Percentiles rank a stretch among this genome's conserved stretches.
Conservation (phyloP, 2,888 invertebrate species). For the Chalcosyrphus nemorum region DNA sequence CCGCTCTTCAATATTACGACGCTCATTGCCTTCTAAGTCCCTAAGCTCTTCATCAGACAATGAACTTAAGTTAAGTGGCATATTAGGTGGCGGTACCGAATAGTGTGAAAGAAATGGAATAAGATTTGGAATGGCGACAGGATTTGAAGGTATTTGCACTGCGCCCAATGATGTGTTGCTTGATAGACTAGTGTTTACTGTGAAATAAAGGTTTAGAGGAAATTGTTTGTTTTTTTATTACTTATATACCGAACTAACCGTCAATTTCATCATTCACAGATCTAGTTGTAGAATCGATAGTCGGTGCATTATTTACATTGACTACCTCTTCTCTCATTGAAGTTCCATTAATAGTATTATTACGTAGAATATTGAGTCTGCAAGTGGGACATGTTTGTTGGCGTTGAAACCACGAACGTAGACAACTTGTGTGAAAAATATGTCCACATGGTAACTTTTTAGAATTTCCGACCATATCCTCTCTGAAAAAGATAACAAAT, state of each 20-base stretch:
- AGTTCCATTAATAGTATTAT: slow-evolving; percentile 79
- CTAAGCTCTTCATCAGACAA: slow-evolving; percentile 92
- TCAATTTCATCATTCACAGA: slow-evolving; percentile 47
- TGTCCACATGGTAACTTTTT: slow-evolving; percentile 99
- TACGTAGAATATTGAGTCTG: slow-evolving; percentile 90
- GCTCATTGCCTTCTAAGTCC: slow-evolving; percentile 93
- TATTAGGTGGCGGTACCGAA: slow-evolving; percentile 87
- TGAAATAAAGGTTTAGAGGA: not conserved
- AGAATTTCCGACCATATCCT: slow-evolving; percentile 88
- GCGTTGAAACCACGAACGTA: slow-evolving; percentile 99
- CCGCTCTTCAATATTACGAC: slow-evolving; percentile 94
- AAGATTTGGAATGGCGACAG: slow-evolving; percentile 83
- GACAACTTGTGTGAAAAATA: slow-evolving; percentile 98
- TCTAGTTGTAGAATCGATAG: slow-evolving; percentile 62
- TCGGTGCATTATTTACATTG: slow-evolving; percentile 73
- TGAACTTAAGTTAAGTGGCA: slow-evolving; percentile 88
- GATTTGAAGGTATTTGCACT: slow-evolving; percentile 79
- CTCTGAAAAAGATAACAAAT: slow-evolving; percentile 81
- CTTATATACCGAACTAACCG: not conserved
- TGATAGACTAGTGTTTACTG: slow-evolving; percentile 11
- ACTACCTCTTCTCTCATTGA: slow-evolving; percentile 74
- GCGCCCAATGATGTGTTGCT: slow-evolving; percentile 30
- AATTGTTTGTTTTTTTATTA: too few relatives aligned
- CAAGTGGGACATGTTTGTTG: slow-evolving; percentile 99
- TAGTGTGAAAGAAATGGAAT: slow-evolving; percentile 84